These are phyloP conservation scores for Lamprotornis superbus DNA, from an alignment of 2,113 vertebrate species.

Conservation along the genomic window DNA sequence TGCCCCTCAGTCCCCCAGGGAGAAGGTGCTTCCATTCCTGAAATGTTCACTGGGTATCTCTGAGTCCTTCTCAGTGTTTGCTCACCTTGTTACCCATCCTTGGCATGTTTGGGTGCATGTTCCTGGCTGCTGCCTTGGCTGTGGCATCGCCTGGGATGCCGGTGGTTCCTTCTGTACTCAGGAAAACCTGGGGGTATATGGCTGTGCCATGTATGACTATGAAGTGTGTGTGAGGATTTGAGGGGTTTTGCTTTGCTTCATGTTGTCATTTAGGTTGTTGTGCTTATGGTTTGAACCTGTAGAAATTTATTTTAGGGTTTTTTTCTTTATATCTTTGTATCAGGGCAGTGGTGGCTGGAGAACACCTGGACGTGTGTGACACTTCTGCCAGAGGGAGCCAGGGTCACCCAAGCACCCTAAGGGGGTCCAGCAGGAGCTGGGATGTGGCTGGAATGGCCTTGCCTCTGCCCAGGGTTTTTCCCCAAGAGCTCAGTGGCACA, in stretches of 20 bases:
- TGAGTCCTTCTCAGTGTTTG: no score
- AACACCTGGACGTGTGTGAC: background rate
- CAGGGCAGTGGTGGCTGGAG: no score
- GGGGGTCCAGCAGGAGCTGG: background rate
- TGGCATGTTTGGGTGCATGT: background rate
- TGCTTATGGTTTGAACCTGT: background rate
- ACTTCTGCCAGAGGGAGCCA: background rate
- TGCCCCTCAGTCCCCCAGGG: fast-evolving
- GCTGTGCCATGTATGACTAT: fast-evolving
- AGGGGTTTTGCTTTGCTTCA: background rate
- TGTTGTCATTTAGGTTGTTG: background rate
- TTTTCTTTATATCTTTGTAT: background rate
- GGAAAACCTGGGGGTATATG: fast-evolving
- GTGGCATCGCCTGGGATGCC: no score
- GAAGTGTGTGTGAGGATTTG: fast-evolving
- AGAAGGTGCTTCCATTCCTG: no score
- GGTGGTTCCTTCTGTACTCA: background rate
- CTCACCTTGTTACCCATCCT: background rate
- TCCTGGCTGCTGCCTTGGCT: background rate
- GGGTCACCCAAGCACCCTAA: background rate
- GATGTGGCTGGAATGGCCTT: background rate
- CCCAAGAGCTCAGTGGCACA: no score
- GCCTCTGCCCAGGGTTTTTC: no score
- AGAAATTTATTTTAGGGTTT: background rate
- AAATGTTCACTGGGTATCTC: background rate